Evolutionary conservation across 2,888 invertebrate species (phyloP).

Genomic region (Apamea anceps): DNA sequence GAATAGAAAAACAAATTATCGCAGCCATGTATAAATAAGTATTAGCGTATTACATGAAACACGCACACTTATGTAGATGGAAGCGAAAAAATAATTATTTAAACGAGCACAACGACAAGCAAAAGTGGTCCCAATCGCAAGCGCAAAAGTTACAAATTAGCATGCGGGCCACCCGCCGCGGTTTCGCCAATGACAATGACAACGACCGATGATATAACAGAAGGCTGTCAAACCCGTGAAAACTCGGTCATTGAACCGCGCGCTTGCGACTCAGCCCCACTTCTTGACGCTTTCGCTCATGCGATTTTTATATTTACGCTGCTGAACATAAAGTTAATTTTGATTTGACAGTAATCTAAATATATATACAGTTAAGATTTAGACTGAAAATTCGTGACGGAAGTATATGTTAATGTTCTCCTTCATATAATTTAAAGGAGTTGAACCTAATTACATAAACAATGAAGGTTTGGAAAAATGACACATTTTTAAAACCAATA

Average conservation of each 20-base stretch:
- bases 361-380: conserved; percentile 80
- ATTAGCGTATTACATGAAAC: conserved; percentile 64
- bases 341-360: conserved; percentile 67
- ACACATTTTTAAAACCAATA: conserved; percentile 20
- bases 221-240: conserved; percentile 90
- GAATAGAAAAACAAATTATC: conserved; percentile 51
- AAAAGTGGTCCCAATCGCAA: conserved; percentile 77
- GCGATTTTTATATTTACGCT: conserved; percentile 84
- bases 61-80: conserved; percentile 62
- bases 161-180: conserved; percentile 73
- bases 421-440: conserved; percentile 62
- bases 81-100: conserved; percentile 66
- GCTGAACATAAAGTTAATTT: conserved; percentile 81
- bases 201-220: conserved; percentile 90
- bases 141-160: conserved; percentile 82
- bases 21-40: conserved; percentile 55
- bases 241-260: conserved; percentile 90
- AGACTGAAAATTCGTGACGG: conserved; percentile 75
- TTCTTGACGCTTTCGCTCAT: conserved; percentile 83
- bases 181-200: conserved; percentile 91
- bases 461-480: conserved; percentile 53
- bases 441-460: conserved; percentile 65
- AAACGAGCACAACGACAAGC: conserved; percentile 65
- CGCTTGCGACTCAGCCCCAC: conserved; percentile 79
- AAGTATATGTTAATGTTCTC: conserved; percentile 72